phyloP scores from a whole-genome alignment of 2,113 vertebrate species.

The Xerus inauris region DNA sequence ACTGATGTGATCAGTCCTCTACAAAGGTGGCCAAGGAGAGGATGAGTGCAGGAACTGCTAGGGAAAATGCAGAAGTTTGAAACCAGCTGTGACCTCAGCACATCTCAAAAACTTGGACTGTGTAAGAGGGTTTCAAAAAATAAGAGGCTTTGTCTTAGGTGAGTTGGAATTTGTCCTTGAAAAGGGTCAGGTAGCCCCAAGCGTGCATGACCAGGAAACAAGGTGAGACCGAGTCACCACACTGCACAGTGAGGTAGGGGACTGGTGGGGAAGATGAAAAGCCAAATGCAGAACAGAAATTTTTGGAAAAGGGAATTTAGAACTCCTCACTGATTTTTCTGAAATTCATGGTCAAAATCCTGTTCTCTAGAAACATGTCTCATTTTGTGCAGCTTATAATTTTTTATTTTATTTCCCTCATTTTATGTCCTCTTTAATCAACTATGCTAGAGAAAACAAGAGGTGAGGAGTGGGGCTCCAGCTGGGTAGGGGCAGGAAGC shows the following conservation, averaged over 20 bases:
- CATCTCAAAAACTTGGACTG: background rate
- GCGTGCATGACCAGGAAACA: background rate
- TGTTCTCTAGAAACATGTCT: background rate
- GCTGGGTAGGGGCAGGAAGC: too few species aligned
- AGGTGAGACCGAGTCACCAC: too few species aligned
- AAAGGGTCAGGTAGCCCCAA: background rate
- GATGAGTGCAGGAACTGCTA: background rate
- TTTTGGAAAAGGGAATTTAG: background rate
- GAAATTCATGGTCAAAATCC: background rate
- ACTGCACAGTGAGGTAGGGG: too few species aligned
- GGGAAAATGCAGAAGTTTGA: background rate
- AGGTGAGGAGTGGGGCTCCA: background rate
- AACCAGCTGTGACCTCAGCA: background rate
- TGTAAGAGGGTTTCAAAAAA: background rate
- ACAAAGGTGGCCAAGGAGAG: background rate
- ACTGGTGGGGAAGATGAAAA: background rate
- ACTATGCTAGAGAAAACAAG: background rate
- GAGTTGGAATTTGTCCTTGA: background rate
- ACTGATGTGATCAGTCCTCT: accelerated
- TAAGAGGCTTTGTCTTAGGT: background rate
- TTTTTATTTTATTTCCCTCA: background rate
- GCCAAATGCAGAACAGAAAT: background rate
- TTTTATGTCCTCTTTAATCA: background rate
- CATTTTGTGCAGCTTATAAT: background rate
- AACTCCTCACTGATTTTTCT: background rate